These are phyloP conservation scores for Rostratula benghalensis DNA, from an alignment of 2,113 vertebrate species.

Conservation along the genomic window DNA sequence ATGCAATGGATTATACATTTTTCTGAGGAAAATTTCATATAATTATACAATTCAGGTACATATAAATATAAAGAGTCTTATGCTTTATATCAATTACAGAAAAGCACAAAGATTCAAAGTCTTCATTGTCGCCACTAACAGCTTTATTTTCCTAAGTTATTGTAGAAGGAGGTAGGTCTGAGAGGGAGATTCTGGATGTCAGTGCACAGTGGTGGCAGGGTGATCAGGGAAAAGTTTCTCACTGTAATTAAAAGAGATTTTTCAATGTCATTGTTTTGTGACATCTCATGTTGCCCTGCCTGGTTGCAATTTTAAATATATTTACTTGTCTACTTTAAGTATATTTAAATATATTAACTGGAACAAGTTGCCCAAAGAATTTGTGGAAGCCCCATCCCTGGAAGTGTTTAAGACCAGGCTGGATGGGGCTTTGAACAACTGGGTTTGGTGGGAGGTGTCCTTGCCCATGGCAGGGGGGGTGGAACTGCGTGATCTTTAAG, in stretches of 20 bases:
- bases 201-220: not conserved
- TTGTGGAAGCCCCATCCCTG: no score
- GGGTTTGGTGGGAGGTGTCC: no score
- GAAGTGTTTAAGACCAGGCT: no score
- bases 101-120: not conserved
- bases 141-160: not conserved
- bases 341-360: no score
- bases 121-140: not conserved
- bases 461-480: no score
- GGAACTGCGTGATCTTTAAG: no score
- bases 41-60: accelerated
- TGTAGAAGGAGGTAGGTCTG: not conserved
- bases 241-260: not conserved
- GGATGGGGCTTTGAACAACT: no score
- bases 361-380: no score
- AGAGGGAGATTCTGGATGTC: not conserved
- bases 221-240: not conserved
- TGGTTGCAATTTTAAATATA: not conserved
- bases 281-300: not conserved
- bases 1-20: not conserved
- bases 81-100: not conserved
- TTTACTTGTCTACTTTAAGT: not conserved
- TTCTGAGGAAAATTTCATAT: not conserved
- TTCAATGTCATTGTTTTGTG: not conserved
- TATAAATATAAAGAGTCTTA: not conserved